Evolutionary conservation across 2,113 vertebrate genomes (phyloP), one percentile per base, ranked within the genome.

Genomic region (Grammomys dolichurus): DNA sequence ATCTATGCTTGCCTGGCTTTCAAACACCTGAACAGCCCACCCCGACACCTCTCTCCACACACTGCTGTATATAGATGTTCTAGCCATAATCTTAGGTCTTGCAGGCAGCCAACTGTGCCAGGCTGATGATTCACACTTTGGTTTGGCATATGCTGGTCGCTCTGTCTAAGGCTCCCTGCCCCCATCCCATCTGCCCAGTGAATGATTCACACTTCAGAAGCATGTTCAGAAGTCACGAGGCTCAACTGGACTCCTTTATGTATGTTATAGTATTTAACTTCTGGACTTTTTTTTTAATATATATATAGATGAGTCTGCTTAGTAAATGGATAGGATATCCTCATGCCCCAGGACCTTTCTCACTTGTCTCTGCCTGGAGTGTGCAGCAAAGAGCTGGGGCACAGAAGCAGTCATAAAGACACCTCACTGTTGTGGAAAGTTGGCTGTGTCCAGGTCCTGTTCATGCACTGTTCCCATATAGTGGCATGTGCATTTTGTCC

Each of bases 61-160:
- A 19, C n/a, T 8, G 78, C 60, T 96, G 60, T 94, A 36, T 51
- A 84, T 60, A 93, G 69, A 70, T 13, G n/a, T 51, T 75, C 76
- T 60, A 91, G 92, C 91, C 77, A 28, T n/a, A 67, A 67, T 33
- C 67, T 65, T 4, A 3, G 51, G 22, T 94, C 84, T 46, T 4
- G 46, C n/a, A 85, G 92, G 81, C 9, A 2, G 91, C 95, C 28
- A 17, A 10, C 88, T 43, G 51, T 40, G 5, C 82, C 20, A 31
- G 91, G 72, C 72, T 93, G 58, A 77, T 76, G 51, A 58, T 72
- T 54, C 84, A 33, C 8, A 4, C 16, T 22, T 70, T n/a, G 20
- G 58, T 56, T 54, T 28, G 56, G 73, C 22, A n/a, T 12, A 43
- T 14, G 72, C 75, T 3, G 17, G 73, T 48, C 43, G 86, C n/a